phyloP scores from a whole-genome alignment of 2,888 invertebrate genomes.

The Thera britannica region DNA sequence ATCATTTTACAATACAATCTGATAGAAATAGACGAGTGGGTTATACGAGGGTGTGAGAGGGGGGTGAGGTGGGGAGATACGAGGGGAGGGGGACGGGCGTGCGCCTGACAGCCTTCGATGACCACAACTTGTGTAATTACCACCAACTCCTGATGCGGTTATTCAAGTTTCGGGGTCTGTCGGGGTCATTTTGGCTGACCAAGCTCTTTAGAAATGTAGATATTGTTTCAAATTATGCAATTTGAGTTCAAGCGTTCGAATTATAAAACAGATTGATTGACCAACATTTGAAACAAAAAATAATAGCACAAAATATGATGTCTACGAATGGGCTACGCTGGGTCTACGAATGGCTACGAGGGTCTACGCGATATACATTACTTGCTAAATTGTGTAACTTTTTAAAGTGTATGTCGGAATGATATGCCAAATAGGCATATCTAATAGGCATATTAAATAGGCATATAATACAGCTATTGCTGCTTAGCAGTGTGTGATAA shows the following conservation, averaged over 20 bases:
- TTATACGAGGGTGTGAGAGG: neutral
- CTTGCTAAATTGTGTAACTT: neutral
- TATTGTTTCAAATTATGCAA: neutral
- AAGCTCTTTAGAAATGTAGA: neutral
- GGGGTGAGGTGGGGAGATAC: slow-evolving; percentile 26
- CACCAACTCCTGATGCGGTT: slow-evolving; percentile 24
- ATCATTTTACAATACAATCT: slow-evolving; percentile 3
- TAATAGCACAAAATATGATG: neutral
- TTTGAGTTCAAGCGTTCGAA: neutral
- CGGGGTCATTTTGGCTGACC: slow-evolving; percentile 5
- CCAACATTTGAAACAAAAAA: neutral
- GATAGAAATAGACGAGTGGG: neutral
- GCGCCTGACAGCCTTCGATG: slow-evolving; percentile 58
- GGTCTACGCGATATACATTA: neutral
- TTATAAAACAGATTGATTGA: neutral
- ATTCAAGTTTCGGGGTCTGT: slow-evolving; percentile 32
- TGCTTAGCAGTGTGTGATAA: too few species aligned
- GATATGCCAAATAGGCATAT: too few species aligned
- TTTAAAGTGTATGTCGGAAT: neutral
- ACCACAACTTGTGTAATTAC: slow-evolving; percentile 55
- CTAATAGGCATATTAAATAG: too few species aligned
- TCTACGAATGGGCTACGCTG: slow-evolving; percentile 18
- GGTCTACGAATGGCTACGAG: slow-evolving; percentile 13
- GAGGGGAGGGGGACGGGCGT: slow-evolving; percentile 40
- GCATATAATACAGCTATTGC: too few species aligned